Conservation (phyloP, 1,140 invertebrate genomes). For the Manduca sexta region DNA sequence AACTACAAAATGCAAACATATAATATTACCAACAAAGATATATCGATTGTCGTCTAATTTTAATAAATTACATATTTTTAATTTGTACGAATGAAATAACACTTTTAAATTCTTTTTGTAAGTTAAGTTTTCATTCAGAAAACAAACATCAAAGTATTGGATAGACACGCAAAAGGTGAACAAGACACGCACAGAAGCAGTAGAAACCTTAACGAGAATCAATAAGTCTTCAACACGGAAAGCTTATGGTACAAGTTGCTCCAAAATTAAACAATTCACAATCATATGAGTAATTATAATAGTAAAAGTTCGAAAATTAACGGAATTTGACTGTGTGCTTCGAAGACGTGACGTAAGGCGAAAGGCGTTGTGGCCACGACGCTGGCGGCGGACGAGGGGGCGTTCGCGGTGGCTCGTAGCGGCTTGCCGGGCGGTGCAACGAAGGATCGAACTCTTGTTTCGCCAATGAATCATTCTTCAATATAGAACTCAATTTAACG, state of each 20-base stretch:
- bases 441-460: constrained; percentile 83
- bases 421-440: constrained; percentile 82
- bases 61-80: no score
- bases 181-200: constrained; percentile 6
- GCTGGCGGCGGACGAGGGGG: constrained; percentile 67
- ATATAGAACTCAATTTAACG: constrained; percentile 73
- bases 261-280: constrained; percentile 52
- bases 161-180: constrained; percentile 17
- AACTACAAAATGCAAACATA: constrained; percentile 38
- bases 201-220: constrained; percentile 20
- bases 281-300: constrained; percentile 12
- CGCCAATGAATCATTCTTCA: constrained; percentile 78
- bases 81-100: no score
- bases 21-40: constrained; percentile 10
- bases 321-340: constrained; percentile 83
- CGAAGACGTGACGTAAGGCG: constrained; percentile 71
- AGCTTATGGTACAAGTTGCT: constrained; percentile 31
- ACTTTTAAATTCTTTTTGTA: no score
- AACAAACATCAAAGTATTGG: no score
- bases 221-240: constrained; percentile 25
- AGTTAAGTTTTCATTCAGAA: no score
- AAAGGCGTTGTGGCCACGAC: constrained; percentile 59
- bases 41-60: constrained; percentile 24
- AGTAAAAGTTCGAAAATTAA: constrained; percentile 63
- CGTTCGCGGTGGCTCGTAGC: constrained; percentile 81